Conservation (phyloP, 2,888 invertebrate genomes). For the Dryococelus australis region DNA sequence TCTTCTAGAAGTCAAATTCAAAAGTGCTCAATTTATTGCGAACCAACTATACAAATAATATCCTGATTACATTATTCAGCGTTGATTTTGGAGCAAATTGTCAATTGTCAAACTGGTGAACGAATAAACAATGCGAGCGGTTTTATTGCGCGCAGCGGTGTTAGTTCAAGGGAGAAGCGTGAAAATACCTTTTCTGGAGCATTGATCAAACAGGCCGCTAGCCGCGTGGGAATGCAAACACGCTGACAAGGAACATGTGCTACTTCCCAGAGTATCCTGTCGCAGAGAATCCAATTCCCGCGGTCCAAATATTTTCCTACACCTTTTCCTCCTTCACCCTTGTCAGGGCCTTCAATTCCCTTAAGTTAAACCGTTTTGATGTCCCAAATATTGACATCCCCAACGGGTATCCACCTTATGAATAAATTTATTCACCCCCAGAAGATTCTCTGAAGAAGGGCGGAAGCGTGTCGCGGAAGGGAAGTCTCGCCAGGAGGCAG, state of each 20-base stretch:
- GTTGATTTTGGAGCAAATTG: too few species aligned
- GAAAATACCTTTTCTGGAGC: too few species aligned
- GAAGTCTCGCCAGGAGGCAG: neutral
- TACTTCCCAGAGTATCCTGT: neutral
- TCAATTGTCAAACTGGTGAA: too few species aligned
- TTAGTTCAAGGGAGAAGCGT: too few species aligned
- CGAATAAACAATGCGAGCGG: too few species aligned
- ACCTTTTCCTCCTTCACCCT: neutral
- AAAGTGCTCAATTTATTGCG: too few species aligned
- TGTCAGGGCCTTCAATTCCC: neutral
- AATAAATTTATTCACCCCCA: neutral
- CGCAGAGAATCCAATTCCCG: neutral
- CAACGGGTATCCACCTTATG: neutral
- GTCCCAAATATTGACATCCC: slow-evolving; percentile 3
- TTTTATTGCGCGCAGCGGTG: too few species aligned
- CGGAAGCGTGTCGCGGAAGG: neutral
- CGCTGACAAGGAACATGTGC: neutral
- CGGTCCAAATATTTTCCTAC: neutral
- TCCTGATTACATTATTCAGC: too few species aligned
- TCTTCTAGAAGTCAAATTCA: too few species aligned
- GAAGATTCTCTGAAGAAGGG: neutral
- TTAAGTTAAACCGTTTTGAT: neutral
- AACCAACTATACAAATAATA: too few species aligned
- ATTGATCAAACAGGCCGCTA: too few species aligned
- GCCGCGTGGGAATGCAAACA: neutral